Evolutionary conservation across 2,113 vertebrate genomes (phyloP).

Genomic region (Anthoscopus minutus): DNA sequence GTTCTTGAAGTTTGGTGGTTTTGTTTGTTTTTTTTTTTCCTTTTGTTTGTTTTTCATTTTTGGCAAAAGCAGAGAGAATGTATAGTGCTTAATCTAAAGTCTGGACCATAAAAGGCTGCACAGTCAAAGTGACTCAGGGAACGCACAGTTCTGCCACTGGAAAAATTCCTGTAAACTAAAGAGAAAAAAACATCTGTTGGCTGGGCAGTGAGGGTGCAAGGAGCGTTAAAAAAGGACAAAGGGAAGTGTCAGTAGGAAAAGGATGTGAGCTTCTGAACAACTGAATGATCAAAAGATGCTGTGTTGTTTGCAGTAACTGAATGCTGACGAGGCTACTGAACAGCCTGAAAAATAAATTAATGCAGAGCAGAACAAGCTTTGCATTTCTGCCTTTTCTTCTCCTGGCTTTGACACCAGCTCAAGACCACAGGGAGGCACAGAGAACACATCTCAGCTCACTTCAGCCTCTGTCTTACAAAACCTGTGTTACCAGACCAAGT

Average conservation of each 20-base stretch:
- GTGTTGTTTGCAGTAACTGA: neutral
- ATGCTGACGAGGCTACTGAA: neutral
- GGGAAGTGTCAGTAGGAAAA: conserved; percentile 7
- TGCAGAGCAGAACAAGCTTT: neutral
- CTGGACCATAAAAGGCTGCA: neutral
- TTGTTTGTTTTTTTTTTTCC: neutral
- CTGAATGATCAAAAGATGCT: neutral
- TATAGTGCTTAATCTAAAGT: neutral
- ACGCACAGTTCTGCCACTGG: neutral
- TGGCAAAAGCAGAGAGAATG: conserved; percentile 25
- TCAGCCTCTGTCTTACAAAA: conserved; percentile 3
- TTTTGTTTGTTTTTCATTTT: neutral
- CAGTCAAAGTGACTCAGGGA: neutral
- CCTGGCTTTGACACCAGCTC: neutral
- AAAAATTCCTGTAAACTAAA: neutral
- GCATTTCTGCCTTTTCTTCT: neutral
- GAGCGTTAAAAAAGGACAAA: neutral
- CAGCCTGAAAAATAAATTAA: neutral
- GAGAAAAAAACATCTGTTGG: neutral
- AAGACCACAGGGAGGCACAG: neutral
- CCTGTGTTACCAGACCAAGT: conserved; percentile 5
- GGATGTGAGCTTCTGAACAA: neutral
- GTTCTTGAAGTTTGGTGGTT: neutral
- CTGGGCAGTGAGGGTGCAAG: neutral
- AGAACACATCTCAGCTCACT: neutral